These are phyloP conservation scores for Proisotoma minuta DNA, from an alignment of 2,888 invertebrate genomes.

Conservation along the genomic window DNA sequence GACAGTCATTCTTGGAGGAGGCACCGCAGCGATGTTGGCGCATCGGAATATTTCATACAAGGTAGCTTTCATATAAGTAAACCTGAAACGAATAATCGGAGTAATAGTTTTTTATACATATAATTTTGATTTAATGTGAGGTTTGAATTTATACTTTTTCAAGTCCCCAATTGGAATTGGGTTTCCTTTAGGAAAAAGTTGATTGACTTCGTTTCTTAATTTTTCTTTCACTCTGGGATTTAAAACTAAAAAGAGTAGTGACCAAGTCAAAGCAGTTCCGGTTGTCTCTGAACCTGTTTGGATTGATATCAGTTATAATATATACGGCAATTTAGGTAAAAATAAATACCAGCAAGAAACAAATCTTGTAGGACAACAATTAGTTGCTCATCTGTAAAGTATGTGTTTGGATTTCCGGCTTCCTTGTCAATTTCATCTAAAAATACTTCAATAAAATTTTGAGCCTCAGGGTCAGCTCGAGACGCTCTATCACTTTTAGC, in stretches of 20 bases:
- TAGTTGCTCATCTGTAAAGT: constrained; percentile 10
- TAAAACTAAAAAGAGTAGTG: background rate
- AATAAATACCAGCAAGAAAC: constrained; percentile 7
- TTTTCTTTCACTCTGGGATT: constrained; percentile 3
- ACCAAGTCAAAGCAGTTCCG: background rate
- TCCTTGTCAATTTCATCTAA: constrained; percentile 8
- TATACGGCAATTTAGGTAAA: too few relatives aligned
- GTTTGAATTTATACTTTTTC: background rate
- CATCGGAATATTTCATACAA: background rate
- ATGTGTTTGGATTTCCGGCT: background rate
- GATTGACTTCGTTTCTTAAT: background rate
- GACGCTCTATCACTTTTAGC: background rate
- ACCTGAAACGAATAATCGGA: background rate
- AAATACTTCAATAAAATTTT: constrained; percentile 11
- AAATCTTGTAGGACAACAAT: background rate
- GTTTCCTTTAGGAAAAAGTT: background rate
- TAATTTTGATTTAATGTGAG: background rate
- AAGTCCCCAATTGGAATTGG: background rate
- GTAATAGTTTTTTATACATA: too few relatives aligned
- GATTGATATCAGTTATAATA: too few relatives aligned
- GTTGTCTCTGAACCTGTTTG: constrained; percentile 10
- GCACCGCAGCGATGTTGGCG: background rate
- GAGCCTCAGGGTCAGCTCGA: background rate
- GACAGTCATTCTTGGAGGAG: background rate
- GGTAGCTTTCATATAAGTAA: constrained; percentile 7